Evolutionary conservation across 2,113 vertebrate genomes (phyloP).

Genomic region (Otis tarda): DNA sequence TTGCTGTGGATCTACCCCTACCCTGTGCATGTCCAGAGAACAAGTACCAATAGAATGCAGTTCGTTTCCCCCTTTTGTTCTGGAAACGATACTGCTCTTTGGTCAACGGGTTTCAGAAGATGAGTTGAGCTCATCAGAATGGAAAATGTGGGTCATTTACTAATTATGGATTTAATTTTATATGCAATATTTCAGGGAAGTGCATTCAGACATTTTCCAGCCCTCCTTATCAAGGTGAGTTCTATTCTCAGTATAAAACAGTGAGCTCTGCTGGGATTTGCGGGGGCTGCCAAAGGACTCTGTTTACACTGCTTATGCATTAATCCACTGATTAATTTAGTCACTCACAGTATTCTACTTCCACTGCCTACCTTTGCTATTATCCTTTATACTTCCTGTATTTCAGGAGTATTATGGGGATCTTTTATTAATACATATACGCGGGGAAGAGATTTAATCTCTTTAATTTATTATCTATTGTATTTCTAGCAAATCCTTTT

Average conservation of each 20-base stretch:
- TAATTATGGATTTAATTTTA: neutral
- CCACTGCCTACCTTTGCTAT: neutral
- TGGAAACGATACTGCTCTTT: neutral
- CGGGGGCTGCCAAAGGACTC: neutral
- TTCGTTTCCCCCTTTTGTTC: neutral
- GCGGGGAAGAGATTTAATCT: constrained; percentile 21
- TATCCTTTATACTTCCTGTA: constrained; percentile 15
- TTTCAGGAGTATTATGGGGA: neutral
- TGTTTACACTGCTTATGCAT: neutral
- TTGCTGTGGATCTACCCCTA: neutral
- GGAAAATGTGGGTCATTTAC: neutral
- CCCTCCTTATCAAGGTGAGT: neutral
- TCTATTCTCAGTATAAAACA: neutral
- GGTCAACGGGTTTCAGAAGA: neutral
- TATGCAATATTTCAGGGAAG: neutral
- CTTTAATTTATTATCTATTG: constrained; percentile 41
- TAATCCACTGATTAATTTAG: constrained; percentile 34
- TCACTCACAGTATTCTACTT: constrained; percentile 15
- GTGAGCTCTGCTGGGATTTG: neutral
- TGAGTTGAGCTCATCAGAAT: neutral
- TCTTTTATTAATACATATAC: constrained; percentile 43
- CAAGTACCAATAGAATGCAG: neutral
- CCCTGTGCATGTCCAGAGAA: neutral
- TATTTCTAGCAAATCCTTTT: constrained; percentile 38
- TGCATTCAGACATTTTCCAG: neutral